Base-by-base conservation (phyloP, 2,113 vertebrate species). In the Sturnus vulgaris region DNA sequence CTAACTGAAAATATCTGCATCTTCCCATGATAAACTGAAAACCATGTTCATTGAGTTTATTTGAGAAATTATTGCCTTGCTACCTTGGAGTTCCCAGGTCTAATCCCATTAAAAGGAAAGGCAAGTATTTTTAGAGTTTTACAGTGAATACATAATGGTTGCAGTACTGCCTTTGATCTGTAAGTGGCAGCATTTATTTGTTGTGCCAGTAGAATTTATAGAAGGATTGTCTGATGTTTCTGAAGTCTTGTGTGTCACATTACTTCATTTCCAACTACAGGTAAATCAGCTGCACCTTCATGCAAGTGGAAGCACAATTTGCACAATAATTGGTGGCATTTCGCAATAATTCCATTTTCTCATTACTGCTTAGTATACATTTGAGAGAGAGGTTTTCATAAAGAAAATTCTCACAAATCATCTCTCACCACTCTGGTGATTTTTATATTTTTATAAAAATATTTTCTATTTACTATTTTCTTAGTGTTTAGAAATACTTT, bases 141-240 rank as follows among this genome's bases (percentile, higher is more conserved):
- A 50, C 37, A 70, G 7, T 33, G 40, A 91, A 40, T 30, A 37
- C 7, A 5, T 19, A 47, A 30, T 7, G 35, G 85, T 55, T 87
- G 86, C 94, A 96, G 86, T 5, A 2, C 86, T 94, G 33, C 35
- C 73, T 97, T 91, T 96, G 92, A 95, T 93, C 97, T 90, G 0
- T 97, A 97, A 98, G 97, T 97, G 97, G 96, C 95, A 96, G 96
- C 66, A 59, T 97, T 93, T 97, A 50, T 97, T 96, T 97, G 88
- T 65, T 61, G 92, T 98, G 79, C 42, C 76, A 79, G 50, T 75
- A 68, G 78, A 86, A 68, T 88, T 75, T 64, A 72, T 68, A 78
- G 30, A 81, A 90, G 72, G 83, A 79, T 65, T 46, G 30, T 80
- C 57, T 93, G 70, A 23, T 56, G 63, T 80, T 92, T 95, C 66